phyloP scores from a whole-genome alignment of 2,888 invertebrate genomes.

The Cabera pusaria region DNA sequence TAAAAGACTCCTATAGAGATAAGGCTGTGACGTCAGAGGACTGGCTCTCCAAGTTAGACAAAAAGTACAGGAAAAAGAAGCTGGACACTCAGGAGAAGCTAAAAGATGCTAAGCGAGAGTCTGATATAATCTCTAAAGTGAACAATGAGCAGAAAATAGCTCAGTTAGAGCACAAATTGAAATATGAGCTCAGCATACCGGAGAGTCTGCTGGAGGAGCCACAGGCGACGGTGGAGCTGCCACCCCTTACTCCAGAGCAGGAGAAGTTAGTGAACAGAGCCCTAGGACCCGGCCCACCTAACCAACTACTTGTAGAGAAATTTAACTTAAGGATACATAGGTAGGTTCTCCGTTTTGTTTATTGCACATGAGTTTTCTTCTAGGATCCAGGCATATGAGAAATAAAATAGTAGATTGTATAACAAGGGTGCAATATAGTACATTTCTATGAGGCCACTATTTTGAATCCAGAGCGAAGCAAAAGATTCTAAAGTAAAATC shows the following conservation, averaged over 20 bases:
- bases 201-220: conserved; percentile 74
- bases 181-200: conserved; percentile 75
- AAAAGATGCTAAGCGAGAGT: conserved; percentile 71
- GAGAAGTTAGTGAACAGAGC: conserved; percentile 82
- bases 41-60: conserved; percentile 80
- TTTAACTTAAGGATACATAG: conserved; percentile 77
- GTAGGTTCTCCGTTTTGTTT: no score
- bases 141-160: conserved; percentile 72
- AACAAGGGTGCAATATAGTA: no score
- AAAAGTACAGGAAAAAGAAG: conserved; percentile 70
- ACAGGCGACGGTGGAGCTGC: conserved; percentile 70
- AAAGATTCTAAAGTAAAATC: no score
- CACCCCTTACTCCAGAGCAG: conserved; percentile 87
- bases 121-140: conserved; percentile 72
- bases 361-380: no score
- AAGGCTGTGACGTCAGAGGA: conserved; percentile 71
- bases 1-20: conserved; percentile 81
- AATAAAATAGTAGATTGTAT: no score
- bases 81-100: conserved; percentile 67
- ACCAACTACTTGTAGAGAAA: conserved; percentile 86
- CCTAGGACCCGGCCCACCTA: conserved; percentile 81
- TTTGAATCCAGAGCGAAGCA: no score
- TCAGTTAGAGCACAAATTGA: conserved; percentile 68
- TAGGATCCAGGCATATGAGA: no score
- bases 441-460: no score